phyloP scores from a whole-genome alignment of 2,888 invertebrate species.

The Boloria euphrosyne region DNA sequence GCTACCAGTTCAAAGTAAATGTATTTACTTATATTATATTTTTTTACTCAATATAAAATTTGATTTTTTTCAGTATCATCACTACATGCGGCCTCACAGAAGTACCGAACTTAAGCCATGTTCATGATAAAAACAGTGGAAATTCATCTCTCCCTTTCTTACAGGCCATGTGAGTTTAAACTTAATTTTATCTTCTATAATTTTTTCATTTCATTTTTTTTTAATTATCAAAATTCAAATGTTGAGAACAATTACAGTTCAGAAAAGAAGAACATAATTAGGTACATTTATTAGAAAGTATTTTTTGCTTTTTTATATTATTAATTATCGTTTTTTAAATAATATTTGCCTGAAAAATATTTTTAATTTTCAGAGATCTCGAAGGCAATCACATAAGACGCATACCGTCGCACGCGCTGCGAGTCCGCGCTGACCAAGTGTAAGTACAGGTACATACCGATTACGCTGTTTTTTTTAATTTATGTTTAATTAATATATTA shows the following conservation, averaged over 20 bases:
- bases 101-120: conserved; percentile 85
- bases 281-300: no score
- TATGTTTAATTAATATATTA: conserved; percentile 39
- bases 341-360: no score
- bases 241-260: not conserved
- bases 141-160: conserved; percentile 75
- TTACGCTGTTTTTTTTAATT: conserved; percentile 43
- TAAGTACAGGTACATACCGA: conserved; percentile 82
- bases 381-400: conserved; percentile 87
- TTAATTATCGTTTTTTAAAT: no score
- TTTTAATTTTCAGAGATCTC: conserved; percentile 82
- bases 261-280: no score
- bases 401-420: conserved; percentile 84
- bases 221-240: not conserved
- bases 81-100: conserved; percentile 85
- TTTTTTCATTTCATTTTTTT: not conserved
- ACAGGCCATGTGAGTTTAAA: conserved; percentile 86
- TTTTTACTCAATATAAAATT: not conserved
- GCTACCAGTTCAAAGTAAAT: no score
- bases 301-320: no score
- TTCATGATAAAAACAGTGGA: conserved; percentile 71
- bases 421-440: conserved; percentile 88
- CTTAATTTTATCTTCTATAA: not conserved
- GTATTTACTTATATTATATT: not conserved
- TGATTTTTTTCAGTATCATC: conserved; percentile 81